phyloP scores from a whole-genome alignment of 1,140 invertebrate genomes.

The Orius insidiosus region DNA sequence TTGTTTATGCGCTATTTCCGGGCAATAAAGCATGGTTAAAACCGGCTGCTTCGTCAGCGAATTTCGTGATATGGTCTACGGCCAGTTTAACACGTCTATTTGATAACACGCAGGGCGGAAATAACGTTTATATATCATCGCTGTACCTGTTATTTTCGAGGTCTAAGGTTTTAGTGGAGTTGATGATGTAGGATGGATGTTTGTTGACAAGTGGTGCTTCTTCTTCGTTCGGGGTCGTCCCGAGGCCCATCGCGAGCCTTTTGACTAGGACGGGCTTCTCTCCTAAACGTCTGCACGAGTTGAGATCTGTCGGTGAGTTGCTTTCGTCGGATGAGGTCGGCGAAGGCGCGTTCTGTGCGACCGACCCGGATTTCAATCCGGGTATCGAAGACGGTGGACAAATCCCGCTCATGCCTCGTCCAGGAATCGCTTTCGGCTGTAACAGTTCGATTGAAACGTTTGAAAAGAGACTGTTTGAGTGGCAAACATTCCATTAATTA shows the following conservation, averaged over 20 bases:
- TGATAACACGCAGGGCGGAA: too few relatives aligned
- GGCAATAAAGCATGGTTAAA: too few relatives aligned
- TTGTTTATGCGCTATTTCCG: too few relatives aligned
- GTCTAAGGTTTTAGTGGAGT: conserved; percentile 15
- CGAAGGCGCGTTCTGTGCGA: conserved; percentile 12
- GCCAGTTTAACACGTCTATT: too few relatives aligned
- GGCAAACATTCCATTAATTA: neutral
- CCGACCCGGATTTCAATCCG: neutral
- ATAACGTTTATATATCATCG: too few relatives aligned
- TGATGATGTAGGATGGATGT: conserved; percentile 21
- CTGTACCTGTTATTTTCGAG: conserved; percentile 26
- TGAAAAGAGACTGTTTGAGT: conserved; percentile 26
- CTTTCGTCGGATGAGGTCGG: conserved; percentile 69
- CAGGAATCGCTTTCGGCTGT: conserved; percentile 8
- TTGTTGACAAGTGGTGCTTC: conserved; percentile 31
- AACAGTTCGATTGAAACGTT: conserved; percentile 25
- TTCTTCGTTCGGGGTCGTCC: conserved; percentile 31
- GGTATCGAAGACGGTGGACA: conserved; percentile 31
- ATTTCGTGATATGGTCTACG: too few relatives aligned
- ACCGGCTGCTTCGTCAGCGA: too few relatives aligned
- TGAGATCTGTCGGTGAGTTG: conserved; percentile 73
- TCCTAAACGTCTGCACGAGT: conserved; percentile 59
- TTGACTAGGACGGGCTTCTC: conserved; percentile 73
- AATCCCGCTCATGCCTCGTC: conserved; percentile 9
- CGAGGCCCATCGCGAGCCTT: conserved; percentile 49